These are phyloP conservation scores for rat (Rattus norvegicus) DNA, from an alignment of 2,113 vertebrate species.

Conservation along the genomic window GRCr8 NC_086020.1:43749501-43750000, in stretches of 20 bases:
- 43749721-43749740: not conserved
- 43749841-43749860: not conserved
- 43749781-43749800: not conserved
- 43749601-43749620: not conserved
- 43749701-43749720: not conserved
- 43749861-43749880: not conserved
- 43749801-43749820: not conserved
- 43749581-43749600: not conserved
- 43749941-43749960: not conserved
- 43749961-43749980: not conserved
- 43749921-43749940: not conserved
- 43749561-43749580: not conserved
- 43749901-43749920: not conserved
- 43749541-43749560: not conserved
- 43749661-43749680: no score
- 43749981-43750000: not conserved
- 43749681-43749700: no score
- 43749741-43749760: not conserved
- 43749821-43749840: not conserved
- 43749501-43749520: not conserved
- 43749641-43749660: not conserved
- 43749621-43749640: not conserved
- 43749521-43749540: not conserved
- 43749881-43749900: not conserved
- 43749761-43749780: not conserved